Evolutionary conservation across 2,113 vertebrate species (phyloP), one percentile per base, ranked within the genome.

Genomic region (Rostratula benghalensis): DNA sequence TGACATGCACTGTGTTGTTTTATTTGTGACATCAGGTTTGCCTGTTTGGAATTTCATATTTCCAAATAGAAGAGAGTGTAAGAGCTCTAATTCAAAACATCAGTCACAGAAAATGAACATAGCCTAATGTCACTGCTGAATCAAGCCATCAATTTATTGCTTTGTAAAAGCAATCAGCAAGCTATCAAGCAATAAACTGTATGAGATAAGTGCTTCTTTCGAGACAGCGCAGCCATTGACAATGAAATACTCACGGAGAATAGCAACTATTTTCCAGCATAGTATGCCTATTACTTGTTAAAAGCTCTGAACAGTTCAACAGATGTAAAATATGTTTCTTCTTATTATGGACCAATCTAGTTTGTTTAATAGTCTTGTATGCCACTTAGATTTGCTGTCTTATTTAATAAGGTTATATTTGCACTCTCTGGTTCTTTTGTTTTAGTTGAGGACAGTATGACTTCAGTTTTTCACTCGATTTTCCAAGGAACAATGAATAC

Each of bases 121-220:
- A 98, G 98, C 97, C 97, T 97, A 97, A 97, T 97, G 97, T 97
- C 98, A 97, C 82, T 95, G 96, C 95, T 97, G 97, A 98, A 98
- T 98, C 97, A 97, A 97, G 93, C 97, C 98, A 98, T 97, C 97
- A 98, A 98, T 98, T 97, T 98, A 98, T 98, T 97, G 97, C 97
- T 98, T 98, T 98, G 97, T 97, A 97, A 98, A 98, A 98, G 98
- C 98, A 98, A 98, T 98, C 98, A 98, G 96, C 97, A 97, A 98
- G 97, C 97, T 98, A 98, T 98, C 98, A 98, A 97, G 97, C 98
- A 98, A 98, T 98, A 98, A 98, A 98, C 94, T 94, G 95, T 95
- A 97, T 95, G 97, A 97, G 98, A 85, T 98, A 98, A 98, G 98
- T 97, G 98, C 95, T 98, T 96, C 96, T 98, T 97, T 83, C 96